Percentiles rank a stretch among this genome's conserved stretches.
Evolutionary conservation across 2,888 invertebrate genomes (phyloP).

Genomic region (Atherix ibis): DNA sequence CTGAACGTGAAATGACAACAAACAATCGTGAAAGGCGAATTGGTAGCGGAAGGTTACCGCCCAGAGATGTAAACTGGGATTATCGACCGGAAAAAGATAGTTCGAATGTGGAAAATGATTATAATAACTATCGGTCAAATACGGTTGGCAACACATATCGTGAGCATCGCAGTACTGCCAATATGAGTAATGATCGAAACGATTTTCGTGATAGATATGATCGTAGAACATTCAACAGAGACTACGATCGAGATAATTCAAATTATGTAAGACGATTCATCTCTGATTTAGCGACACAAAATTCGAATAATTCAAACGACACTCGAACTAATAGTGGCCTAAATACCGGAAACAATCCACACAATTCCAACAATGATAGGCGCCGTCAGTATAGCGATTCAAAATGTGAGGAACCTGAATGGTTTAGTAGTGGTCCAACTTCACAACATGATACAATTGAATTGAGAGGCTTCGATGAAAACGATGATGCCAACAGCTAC

Average conservation of each 20-base stretch:
- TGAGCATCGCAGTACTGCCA: conserved; percentile 15
- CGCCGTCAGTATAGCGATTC: conserved; percentile 39
- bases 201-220: conserved; percentile 28
- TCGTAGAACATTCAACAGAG: conserved; percentile 42
- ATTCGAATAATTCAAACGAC: not conserved
- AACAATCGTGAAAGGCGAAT: conserved; percentile 41
- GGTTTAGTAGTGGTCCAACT: conserved; percentile 80
- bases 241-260: conserved; percentile 6
- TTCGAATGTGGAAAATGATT: conserved; percentile 18
- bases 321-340: conserved; percentile 8
- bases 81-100: conserved; percentile 15
- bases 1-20: conserved; percentile 5
- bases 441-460: conserved; percentile 87
- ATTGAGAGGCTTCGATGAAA: conserved; percentile 77
- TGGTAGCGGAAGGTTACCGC: conserved; percentile 70
- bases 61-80: conserved; percentile 41
- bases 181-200: conserved; percentile 14
- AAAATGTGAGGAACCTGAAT: conserved; percentile 73
- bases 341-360: conserved; percentile 16
- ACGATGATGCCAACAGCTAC: conserved; percentile 10
- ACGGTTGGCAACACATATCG: conserved; percentile 6
- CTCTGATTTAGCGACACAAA: conserved; percentile 12
- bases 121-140: conserved; percentile 23
- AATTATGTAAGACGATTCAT: conserved; percentile 14
- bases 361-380: conserved; percentile 31